Evolutionary conservation across 2,888 invertebrate genomes (phyloP).

Genomic region (Lasioglossum marginatum): DNA sequence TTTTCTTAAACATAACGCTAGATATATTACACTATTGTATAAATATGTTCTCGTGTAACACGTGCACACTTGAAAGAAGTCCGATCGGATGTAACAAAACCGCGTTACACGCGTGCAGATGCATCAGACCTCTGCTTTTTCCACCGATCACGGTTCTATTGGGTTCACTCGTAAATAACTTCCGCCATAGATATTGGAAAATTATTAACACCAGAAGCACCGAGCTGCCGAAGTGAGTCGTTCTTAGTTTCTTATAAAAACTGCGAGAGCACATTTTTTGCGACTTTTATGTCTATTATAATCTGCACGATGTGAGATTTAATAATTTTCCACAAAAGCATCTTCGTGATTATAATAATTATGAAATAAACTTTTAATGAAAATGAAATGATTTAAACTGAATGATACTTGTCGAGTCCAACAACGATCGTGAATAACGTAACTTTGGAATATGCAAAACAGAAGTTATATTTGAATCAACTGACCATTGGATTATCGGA

Average conservation of each 20-base stretch:
- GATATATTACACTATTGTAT: slow-evolving; percentile 19
- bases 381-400: background rate
- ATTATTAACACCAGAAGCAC: background rate
- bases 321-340: background rate
- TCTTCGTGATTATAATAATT: background rate
- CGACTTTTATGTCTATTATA: background rate
- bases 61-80: slow-evolving; percentile 3
- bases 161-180: background rate
- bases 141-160: background rate
- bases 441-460: background rate
- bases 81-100: slow-evolving; percentile 3
- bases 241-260: background rate
- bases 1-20: background rate
- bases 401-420: background rate
- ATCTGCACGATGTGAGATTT: background rate
- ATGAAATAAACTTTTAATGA: background rate
- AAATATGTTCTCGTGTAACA: background rate
- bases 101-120: background rate
- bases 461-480: background rate
- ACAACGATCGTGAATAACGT: background rate
- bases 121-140: background rate
- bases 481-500: background rate
- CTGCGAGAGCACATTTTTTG: background rate
- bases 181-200: slow-evolving; percentile 21
- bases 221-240: background rate